Evolutionary conservation across 2,888 invertebrate genomes (phyloP).

Genomic region (Machimus rusticus): DNA sequence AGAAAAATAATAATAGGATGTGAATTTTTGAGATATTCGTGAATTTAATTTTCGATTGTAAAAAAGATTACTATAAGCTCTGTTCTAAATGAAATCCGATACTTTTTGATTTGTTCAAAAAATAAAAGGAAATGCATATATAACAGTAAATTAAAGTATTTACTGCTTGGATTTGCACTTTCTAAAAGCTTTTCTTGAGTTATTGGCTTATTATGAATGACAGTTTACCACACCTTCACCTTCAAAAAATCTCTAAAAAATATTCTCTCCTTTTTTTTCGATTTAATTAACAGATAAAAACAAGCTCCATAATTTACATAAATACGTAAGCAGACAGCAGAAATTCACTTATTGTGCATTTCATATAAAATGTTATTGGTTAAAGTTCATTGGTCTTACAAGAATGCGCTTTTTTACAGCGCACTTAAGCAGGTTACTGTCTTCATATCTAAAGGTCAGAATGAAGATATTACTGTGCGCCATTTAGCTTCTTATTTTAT

Average conservation of each 20-base stretch:
- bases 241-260: background rate
- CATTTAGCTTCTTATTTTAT: no score
- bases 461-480: background rate
- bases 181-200: background rate
- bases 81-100: background rate
- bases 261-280: background rate
- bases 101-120: background rate
- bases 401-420: background rate
- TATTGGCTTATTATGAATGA: background rate
- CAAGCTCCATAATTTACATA: background rate
- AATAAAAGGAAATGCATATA: background rate
- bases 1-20: no score
- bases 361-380: background rate
- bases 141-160: background rate
- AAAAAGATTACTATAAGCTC: background rate
- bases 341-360: background rate
- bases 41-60: background rate
- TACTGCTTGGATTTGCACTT: background rate
- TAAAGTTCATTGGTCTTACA: background rate
- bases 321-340: background rate
- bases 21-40: background rate
- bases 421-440: background rate
- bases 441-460: background rate
- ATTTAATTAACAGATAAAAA: background rate
- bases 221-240: background rate